Evolutionary conservation across 92 coral and sea anemone species (phyloP).

Genomic region (Epizoanthus stellaris): DNA sequence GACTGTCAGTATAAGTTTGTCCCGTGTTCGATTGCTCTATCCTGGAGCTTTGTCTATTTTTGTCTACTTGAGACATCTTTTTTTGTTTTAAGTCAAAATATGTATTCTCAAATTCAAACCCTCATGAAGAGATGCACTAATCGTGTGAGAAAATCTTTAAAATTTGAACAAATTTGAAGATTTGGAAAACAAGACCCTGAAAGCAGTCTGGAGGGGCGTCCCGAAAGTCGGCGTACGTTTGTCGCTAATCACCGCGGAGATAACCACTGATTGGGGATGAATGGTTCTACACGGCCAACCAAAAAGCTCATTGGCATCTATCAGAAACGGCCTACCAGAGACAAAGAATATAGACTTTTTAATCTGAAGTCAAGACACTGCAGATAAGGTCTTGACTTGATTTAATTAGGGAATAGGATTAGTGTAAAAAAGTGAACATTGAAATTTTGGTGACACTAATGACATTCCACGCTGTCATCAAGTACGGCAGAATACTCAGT

Average conservation of each 20-base stretch:
- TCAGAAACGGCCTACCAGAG: slow-evolving; percentile 8
- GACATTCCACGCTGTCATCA: slow-evolving; percentile 43
- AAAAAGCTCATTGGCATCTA: slow-evolving; percentile 6
- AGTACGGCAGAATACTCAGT: slow-evolving; percentile 1
- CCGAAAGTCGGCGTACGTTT: background rate
- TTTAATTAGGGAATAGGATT: slow-evolving; percentile 45
- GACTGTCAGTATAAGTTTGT: slow-evolving; percentile 20
- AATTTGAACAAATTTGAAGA: background rate
- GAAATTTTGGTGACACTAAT: slow-evolving; percentile 46
- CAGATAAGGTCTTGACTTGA: slow-evolving; percentile 48
- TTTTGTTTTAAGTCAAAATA: background rate
- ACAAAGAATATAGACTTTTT: slow-evolving; percentile 2
- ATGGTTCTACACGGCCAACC: background rate
- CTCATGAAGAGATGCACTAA: background rate
- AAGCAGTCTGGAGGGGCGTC: background rate
- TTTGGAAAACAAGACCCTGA: background rate
- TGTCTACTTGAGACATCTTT: background rate
- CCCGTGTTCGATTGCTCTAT: slow-evolving; percentile 9
- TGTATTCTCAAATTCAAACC: background rate
- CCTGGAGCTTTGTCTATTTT: background rate
- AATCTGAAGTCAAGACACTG: slow-evolving; percentile 22
- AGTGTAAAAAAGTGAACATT: slow-evolving; percentile 14
- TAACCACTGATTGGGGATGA: background rate
- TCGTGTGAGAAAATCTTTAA: slow-evolving; percentile 14
- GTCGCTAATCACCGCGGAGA: background rate